Evolutionary conservation across 2,888 invertebrate genomes (phyloP).

Genomic region (Drosophila conformis): DNA sequence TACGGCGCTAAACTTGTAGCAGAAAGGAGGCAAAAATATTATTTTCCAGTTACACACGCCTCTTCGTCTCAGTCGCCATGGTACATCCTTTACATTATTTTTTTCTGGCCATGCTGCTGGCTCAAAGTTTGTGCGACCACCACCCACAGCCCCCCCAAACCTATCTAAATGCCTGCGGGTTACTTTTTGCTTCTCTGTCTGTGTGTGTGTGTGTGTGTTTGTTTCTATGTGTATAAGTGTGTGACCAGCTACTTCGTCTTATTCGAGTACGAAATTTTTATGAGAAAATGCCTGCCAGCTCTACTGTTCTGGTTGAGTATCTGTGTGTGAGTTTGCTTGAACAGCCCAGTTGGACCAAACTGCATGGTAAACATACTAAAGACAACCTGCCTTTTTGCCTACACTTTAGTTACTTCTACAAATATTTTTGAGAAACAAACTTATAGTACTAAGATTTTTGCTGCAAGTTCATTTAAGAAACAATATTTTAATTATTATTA

Average conservation of each 20-base stretch:
- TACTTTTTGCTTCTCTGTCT: constrained; percentile 62
- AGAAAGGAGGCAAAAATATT: constrained; percentile 76
- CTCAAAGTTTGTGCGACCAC: constrained; percentile 69
- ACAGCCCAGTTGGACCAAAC: constrained; percentile 41
- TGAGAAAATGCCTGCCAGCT: constrained; percentile 77
- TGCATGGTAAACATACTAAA: constrained; percentile 28
- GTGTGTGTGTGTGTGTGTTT: constrained; percentile 17
- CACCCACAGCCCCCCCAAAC: constrained; percentile 14
- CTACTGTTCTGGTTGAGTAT: constrained; percentile 45
- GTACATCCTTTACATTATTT: constrained; percentile 79
- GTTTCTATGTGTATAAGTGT: constrained; percentile 37
- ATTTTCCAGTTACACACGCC: constrained; percentile 83
- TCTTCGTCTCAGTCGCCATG: constrained; percentile 71
- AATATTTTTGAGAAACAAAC: not conserved
- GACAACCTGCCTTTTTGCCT: not conserved
- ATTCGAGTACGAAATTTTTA: constrained; percentile 79
- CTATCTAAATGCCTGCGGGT: constrained; percentile 73
- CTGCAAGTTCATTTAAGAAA: not conserved
- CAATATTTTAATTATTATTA: not conserved
- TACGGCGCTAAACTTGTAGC: constrained; percentile 36
- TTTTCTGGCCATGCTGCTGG: constrained; percentile 67
- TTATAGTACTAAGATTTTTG: not conserved
- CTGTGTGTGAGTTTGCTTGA: constrained; percentile 38
- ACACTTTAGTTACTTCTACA: not conserved
- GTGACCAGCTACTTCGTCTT: constrained; percentile 76